Base-by-base conservation (phyloP, 1,140 invertebrate genomes). In the Procambarus clarkii region DNA sequence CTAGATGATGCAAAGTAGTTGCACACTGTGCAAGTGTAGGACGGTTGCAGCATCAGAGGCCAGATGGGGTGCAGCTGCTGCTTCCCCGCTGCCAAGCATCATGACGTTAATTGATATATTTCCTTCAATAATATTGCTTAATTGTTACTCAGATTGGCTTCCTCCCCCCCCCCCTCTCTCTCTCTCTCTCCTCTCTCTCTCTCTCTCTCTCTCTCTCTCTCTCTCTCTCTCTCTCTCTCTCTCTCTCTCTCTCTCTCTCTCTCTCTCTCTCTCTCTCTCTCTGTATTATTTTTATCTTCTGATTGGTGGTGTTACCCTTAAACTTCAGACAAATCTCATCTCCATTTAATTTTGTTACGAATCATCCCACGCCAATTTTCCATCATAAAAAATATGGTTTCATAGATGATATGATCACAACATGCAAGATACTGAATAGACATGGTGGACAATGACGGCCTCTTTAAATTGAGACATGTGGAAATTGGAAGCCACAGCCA, bases 81-180 rank as follows among this genome's bases (percentile, higher is more conserved):
- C 76, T 78, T 21, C 76, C 76, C 21, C 15, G 34, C 76, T 78
- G 76, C 76, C 76, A 78, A n/a, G 34, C 76, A 78, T 46, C 21
- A 78, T 78, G 34, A 78, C 5, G 76, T 78, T 78, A 78, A 78
- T n/a, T 78, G 76, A 78, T 78, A 78, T 78, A 78, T 78, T 45
- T 78, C 76, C 76, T 78, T 78, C 76, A 78, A 78, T 78, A 45
- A 78, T 78, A 54, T 54, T 5, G 50, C 50, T 13, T 54, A 54
- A 54, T 54, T 54, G 50, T 54, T 54, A 54, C 50, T 13, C 34
- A 34, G 34, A 34, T 64, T 64, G 13, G 13, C 60, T 64, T 15
- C 18, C 60, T 64, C 60, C 18, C 3, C 69, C 24, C 69, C 18
- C n/a, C 18, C 69, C 34, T n/a, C n/a, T 74, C 69, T 74, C 69